Evolutionary conservation across 2,888 invertebrate genomes (phyloP).

Genomic region (Tetranychus piercei): DNA sequence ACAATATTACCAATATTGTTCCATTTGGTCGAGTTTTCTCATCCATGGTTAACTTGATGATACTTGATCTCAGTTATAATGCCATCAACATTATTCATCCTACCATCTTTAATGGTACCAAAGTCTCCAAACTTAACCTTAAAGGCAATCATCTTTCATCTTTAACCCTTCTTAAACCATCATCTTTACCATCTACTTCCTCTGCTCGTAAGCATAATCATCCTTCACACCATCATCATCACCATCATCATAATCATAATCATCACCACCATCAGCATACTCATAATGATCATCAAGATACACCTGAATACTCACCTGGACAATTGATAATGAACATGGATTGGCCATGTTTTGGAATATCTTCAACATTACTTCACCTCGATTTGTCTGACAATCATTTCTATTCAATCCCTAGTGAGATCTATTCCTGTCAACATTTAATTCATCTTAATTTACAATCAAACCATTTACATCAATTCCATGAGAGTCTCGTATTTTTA

Average conservation of each 20-base stretch:
- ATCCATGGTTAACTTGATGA: background rate
- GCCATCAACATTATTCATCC: background rate
- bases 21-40: constrained; percentile 33
- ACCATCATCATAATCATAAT: background rate
- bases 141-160: background rate
- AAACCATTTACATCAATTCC: background rate
- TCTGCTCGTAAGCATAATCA: background rate
- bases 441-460: constrained; percentile 39
- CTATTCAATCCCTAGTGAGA: constrained; percentile 46
- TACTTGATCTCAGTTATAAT: background rate
- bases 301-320: background rate
- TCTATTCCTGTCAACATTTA: constrained; percentile 40
- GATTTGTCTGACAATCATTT: constrained; percentile 58
- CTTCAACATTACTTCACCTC: constrained; percentile 49
- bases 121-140: background rate
- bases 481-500: background rate
- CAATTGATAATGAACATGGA: background rate
- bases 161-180: background rate
- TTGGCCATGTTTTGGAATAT: constrained; percentile 38
- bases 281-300: background rate
- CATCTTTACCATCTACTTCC: background rate
- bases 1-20: constrained; percentile 44
- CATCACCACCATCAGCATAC: background rate
- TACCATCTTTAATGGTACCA: background rate
- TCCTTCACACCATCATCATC: background rate